A percentile compares a stretch with the other conserved stretches of the same genome.
These are phyloP conservation scores for Gallinago solitaria DNA, from an alignment of 2,797 vertebrate genomes.

Conservation along the genomic window DNA sequence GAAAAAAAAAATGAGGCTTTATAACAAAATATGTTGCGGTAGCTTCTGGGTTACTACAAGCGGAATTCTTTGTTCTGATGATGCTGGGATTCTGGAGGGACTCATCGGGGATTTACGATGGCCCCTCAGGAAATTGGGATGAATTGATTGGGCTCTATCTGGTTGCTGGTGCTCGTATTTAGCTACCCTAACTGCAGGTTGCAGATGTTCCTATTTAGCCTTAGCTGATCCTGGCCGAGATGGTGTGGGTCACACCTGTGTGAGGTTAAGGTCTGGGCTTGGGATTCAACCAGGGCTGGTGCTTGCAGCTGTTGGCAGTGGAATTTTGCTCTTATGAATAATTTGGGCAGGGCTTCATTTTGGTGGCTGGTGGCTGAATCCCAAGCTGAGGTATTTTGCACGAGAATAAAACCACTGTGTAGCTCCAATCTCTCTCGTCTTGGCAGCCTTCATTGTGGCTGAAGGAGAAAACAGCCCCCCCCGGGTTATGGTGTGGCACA, in stretches of 20 bases:
- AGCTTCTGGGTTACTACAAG: neutral
- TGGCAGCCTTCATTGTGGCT: neutral
- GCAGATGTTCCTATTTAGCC: rapidly evolving
- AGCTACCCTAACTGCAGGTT: neutral
- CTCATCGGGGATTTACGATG: neutral
- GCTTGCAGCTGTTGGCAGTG: neutral
- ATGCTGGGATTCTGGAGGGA: neutral
- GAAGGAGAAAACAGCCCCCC: neutral
- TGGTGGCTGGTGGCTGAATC: neutral
- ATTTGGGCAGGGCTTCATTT: neutral
- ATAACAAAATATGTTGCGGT: neutral
- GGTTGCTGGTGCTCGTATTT: neutral
- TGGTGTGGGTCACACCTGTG: neutral
- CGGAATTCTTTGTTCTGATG: neutral
- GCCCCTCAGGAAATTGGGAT: neutral
- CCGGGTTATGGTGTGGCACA: neutral
- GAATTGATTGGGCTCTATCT: neutral
- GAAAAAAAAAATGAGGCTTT: neutral
- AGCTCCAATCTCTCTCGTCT: neutral
- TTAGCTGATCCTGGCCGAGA: rapidly evolving
- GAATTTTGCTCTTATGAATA: neutral
- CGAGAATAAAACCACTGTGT: rapidly evolving
- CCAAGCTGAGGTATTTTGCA: neutral
- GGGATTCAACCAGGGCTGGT: neutral
- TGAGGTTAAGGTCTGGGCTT: neutral